Percentiles rank a stretch among this genome's conserved stretches.
phyloP scores from a whole-genome alignment of 2,888 invertebrate genomes.

The Eupithecia pulchellata region DNA sequence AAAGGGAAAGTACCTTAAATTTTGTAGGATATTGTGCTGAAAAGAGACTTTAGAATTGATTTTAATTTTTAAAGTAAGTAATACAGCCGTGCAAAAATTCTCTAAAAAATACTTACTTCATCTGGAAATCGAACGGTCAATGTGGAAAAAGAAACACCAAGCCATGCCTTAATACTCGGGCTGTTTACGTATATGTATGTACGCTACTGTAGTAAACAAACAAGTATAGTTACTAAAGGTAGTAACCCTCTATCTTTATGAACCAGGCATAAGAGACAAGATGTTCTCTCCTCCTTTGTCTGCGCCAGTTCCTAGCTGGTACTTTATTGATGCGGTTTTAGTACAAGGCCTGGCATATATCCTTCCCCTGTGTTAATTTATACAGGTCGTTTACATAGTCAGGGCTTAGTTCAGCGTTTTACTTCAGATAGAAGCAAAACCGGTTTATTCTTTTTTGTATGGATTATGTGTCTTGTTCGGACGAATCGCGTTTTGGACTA shows the following conservation, averaged over 20 bases:
- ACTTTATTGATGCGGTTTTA: conserved; percentile 27
- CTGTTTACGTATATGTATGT: too few species aligned
- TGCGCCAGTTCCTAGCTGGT: conserved; percentile 12
- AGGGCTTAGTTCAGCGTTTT: neutral
- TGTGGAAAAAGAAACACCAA: too few species aligned
- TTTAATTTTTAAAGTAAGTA: too few species aligned
- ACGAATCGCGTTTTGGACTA: neutral
- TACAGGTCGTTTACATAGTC: conserved; percentile 2
- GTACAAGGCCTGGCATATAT: conserved; percentile 20
- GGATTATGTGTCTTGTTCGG: neutral
- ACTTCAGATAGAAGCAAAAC: neutral
- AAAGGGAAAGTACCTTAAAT: too few species aligned
- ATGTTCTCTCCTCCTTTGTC: conserved; percentile 1
- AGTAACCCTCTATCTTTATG: neutral
- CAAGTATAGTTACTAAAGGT: too few species aligned
- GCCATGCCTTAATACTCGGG: too few species aligned
- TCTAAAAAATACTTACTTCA: too few species aligned
- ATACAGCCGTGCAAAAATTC: too few species aligned
- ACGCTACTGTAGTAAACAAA: too few species aligned
- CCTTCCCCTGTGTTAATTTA: conserved; percentile 9
- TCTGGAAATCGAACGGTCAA: too few species aligned
- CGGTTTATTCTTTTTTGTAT: neutral
- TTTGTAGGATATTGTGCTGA: too few species aligned
- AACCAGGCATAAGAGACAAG: neutral
- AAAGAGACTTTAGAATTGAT: too few species aligned